These are phyloP conservation scores for Calameuta idolon DNA, from an alignment of 2,888 invertebrate genomes.

Conservation along the genomic window DNA sequence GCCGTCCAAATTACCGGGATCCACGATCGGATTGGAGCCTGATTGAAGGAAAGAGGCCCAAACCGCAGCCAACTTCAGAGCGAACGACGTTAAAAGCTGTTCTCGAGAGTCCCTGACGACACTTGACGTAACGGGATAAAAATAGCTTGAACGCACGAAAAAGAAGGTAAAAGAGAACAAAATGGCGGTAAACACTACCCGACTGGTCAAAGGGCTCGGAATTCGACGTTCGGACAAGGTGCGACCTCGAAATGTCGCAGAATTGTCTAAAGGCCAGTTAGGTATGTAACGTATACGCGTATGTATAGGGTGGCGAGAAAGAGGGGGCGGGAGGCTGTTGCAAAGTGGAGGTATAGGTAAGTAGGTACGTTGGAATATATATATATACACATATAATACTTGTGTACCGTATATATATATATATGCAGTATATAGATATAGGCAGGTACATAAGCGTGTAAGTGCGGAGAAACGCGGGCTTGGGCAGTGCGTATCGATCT, in stretches of 20 bases:
- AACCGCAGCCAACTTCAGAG: background rate
- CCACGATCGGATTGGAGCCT: constrained; percentile 41
- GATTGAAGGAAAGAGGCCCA: background rate
- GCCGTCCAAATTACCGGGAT: background rate
- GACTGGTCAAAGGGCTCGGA: background rate
- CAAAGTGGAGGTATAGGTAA: background rate
- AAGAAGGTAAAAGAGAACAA: background rate
- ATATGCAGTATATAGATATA: background rate
- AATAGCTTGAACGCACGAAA: background rate
- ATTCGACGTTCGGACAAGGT: background rate
- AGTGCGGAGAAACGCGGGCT: constrained; percentile 38
- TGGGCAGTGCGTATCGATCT: constrained; percentile 68
- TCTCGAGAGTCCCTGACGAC: background rate
- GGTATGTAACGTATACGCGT: background rate
- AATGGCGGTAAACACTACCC: background rate
- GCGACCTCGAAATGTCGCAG: background rate
- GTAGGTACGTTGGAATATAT: background rate
- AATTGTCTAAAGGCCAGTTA: background rate
- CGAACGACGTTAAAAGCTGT: background rate
- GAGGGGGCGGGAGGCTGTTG: background rate
- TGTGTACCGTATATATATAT: background rate
- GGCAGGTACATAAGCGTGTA: constrained; percentile 16
- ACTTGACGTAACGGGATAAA: background rate
- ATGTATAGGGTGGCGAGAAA: background rate
- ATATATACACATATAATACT: background rate